Evolutionary conservation across 2,113 vertebrate species (phyloP).

Genomic region (Callipepla californica): DNA sequence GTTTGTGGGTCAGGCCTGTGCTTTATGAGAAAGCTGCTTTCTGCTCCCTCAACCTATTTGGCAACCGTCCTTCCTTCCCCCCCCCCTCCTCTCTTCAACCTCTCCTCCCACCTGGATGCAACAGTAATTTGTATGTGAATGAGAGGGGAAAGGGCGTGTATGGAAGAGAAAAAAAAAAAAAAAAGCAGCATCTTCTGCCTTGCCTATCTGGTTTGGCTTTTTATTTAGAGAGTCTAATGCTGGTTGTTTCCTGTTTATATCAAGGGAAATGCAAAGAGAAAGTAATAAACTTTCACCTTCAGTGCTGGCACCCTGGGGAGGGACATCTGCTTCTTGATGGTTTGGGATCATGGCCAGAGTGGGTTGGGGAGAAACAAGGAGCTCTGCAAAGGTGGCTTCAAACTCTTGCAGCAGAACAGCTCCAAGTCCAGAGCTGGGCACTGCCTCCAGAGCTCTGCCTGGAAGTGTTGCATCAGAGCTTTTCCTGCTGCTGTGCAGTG

Average conservation of each 20-base stretch:
- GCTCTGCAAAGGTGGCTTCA: neutral
- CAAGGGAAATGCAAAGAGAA: conserved; percentile 32
- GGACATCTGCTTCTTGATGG: conserved; percentile 7
- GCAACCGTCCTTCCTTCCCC: neutral
- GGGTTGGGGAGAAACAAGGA: neutral
- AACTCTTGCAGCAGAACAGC: neutral
- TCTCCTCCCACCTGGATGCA: conserved; percentile 67
- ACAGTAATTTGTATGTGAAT: conserved; percentile 65
- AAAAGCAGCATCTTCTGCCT: conserved; percentile 55
- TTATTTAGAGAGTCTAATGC: conserved; percentile 17
- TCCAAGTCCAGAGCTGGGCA: rapidly evolving
- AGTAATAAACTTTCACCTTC: conserved; percentile 64
- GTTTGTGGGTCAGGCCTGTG: conserved; percentile 59
- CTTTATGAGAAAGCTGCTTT: conserved; percentile 70
- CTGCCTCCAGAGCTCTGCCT: rapidly evolving
- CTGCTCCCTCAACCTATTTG: conserved; percentile 71
- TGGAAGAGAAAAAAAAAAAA: conserved; percentile 19
- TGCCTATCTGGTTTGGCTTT: conserved; percentile 49
- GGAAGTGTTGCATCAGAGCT: no score
- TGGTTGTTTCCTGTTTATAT: conserved; percentile 56
- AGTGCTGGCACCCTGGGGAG: conserved; percentile 9
- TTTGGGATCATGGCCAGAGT: neutral
- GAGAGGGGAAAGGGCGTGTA: conserved; percentile 57
- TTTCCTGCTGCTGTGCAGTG: neutral
- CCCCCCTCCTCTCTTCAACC: conserved; percentile 6